Base-by-base conservation (phyloP, 2,797 vertebrate genomes). In the Poeciliopsis infans region DNA sequence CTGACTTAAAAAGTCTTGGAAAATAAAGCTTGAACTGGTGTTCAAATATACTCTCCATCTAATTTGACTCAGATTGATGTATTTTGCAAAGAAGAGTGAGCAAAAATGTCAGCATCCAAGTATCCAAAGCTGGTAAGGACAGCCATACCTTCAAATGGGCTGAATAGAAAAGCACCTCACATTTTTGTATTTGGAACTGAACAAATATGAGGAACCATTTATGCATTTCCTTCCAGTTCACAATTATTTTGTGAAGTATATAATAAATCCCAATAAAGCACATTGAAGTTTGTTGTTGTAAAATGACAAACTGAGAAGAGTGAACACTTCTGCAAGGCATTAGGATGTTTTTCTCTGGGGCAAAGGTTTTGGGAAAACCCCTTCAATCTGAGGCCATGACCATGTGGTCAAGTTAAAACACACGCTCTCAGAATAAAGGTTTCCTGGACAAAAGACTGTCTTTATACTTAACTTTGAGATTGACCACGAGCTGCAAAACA, bases 401-500 rank as follows among this genome's bases (percentile, higher is more conserved):
- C 36, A 66, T 39, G 61, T 39, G 33, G 33, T 11, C 36, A 68
- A 68, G 64, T 68, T 41, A 41, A 68, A 68, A 68, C 20, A 23
- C 16, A 66, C 61, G 0, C 16, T 39, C 23, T 66, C 33, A 66
- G 61, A 66, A 39, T 39, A 39, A 66, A 39, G 36, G 61, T 20
- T 66, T 23, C 61, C 61, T 39, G n/a, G 28, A 61, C n/a, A 61
- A 31, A 61, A 68, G 39, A 18, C 16, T 18, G 20, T 36, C 31
- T 64, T 64, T 64, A 7, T 64, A 20, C 33, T 28, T 20, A 36
- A n/a, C 23, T 64, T 64, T 68, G 64, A 41, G 36, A 23, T 25
- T 11, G 41, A 46, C 23, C 6, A 3, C 51, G 31, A 57, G 61
- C n/a, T 79, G 41, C 76, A 59, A 78, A 78, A 72, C 36, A 39